phyloP scores from a whole-genome alignment of 1,140 invertebrate genomes.

The Drosophila pseudoobscura region DNA sequence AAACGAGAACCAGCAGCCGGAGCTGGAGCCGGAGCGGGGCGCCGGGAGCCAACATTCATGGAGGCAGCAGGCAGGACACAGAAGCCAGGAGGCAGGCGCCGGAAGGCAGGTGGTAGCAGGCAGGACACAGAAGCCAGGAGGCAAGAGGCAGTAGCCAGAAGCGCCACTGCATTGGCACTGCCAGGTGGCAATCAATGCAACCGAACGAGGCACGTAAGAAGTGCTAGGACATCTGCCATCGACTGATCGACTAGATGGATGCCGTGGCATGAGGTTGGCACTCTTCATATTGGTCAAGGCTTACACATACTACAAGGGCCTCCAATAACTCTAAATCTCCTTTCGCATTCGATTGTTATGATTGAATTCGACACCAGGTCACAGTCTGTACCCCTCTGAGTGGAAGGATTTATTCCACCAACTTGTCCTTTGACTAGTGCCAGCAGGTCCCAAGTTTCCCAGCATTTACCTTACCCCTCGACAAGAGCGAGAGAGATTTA shows the following conservation, averaged over 20 bases:
- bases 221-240: not conserved
- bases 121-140: not conserved
- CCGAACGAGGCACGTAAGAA: constrained; percentile 43
- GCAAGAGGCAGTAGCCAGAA: constrained; percentile 11
- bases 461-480: constrained; percentile 1
- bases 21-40: not conserved
- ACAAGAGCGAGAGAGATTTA: constrained; percentile 31
- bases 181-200: constrained; percentile 70
- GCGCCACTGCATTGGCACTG: constrained; percentile 31
- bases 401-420: too few relatives aligned
- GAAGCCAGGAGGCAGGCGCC: too few relatives aligned
- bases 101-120: not conserved
- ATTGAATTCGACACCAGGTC: too few relatives aligned
- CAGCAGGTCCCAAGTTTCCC: not conserved
- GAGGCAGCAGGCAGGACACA: too few relatives aligned
- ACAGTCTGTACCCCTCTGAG: too few relatives aligned
- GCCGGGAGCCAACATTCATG: not conserved
- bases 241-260: not conserved
- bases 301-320: too few relatives aligned
- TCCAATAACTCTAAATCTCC: too few relatives aligned
- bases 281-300: too few relatives aligned
- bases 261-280: not conserved
- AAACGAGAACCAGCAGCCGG: constrained; percentile 36
- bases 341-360: too few relatives aligned
- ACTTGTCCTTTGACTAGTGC: constrained; percentile 2